Evolutionary conservation across 2,888 invertebrate species (phyloP).

Genomic region (Crepidodera aurea): DNA sequence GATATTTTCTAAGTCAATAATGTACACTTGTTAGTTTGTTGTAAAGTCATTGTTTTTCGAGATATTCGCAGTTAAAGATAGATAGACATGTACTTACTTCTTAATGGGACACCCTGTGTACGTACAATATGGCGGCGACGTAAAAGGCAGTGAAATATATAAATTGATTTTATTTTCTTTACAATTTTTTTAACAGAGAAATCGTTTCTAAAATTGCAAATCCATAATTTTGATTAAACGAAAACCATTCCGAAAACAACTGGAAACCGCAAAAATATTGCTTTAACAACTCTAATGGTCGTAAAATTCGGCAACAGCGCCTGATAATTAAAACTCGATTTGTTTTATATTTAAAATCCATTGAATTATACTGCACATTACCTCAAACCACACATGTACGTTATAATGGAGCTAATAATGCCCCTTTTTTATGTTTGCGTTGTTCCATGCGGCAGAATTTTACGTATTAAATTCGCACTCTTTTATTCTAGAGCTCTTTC

Average conservation of each 20-base stretch:
- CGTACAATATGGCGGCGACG: too few relatives aligned
- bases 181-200: neutral
- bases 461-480: slow-evolving; percentile 27
- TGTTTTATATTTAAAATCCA: slow-evolving; percentile 27
- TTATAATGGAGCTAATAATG: slow-evolving; percentile 36
- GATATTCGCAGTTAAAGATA: too few relatives aligned
- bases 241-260: neutral
- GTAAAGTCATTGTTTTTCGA: too few relatives aligned
- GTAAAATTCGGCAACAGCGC: slow-evolving; percentile 9
- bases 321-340: slow-evolving; percentile 16
- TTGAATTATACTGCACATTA: slow-evolving; percentile 33
- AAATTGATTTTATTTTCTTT: neutral
- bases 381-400: slow-evolving; percentile 33
- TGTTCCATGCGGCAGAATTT: slow-evolving; percentile 32
- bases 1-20: too few relatives aligned
- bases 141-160: neutral
- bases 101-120: too few relatives aligned
- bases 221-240: neutral
- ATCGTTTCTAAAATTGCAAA: neutral
- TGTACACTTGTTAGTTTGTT: too few relatives aligned
- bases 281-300: neutral
- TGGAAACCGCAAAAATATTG: neutral
- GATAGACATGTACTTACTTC: too few relatives aligned
- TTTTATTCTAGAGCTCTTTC: slow-evolving; percentile 14
- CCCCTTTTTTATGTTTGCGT: slow-evolving; percentile 30